Conservation (phyloP, 2,888 invertebrate species). For the Stegophylla sp. region DNA sequence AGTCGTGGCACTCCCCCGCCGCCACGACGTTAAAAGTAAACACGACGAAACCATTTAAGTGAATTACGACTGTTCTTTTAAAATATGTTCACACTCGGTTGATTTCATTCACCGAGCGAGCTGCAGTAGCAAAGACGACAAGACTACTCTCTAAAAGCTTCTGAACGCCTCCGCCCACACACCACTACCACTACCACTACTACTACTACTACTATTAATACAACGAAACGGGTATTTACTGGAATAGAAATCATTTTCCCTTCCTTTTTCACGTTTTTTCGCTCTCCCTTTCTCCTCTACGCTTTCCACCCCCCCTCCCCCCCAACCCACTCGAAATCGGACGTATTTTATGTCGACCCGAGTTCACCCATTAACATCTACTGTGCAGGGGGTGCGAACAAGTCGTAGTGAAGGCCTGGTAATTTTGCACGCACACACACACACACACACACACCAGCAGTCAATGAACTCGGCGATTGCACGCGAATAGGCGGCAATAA, state of each 20-base stretch:
- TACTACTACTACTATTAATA: no score
- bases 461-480: no score
- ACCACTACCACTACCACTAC: no score
- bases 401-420: no score
- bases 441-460: no score
- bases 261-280: conserved; percentile 12
- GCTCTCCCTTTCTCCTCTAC: no score
- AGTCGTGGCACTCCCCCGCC: conserved; percentile 30
- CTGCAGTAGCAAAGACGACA: conserved; percentile 26
- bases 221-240: no score
- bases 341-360: conserved; percentile 35
- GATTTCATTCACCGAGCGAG: conserved; percentile 39
- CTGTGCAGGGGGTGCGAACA: no score
- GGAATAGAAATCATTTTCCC: conserved; percentile 46
- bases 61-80: conserved; percentile 57
- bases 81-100: conserved; percentile 57
- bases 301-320: no score
- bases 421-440: no score
- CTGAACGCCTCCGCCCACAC: conserved; percentile 24
- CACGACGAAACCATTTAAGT: conserved; percentile 56
- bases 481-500: no score
- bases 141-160: conserved; percentile 50
- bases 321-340: no score
- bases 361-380: conserved; percentile 42
- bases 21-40: conserved; percentile 46